Evolutionary conservation across 1,140 invertebrate genomes (phyloP).

Genomic region (Drosophila aff.): DNA sequence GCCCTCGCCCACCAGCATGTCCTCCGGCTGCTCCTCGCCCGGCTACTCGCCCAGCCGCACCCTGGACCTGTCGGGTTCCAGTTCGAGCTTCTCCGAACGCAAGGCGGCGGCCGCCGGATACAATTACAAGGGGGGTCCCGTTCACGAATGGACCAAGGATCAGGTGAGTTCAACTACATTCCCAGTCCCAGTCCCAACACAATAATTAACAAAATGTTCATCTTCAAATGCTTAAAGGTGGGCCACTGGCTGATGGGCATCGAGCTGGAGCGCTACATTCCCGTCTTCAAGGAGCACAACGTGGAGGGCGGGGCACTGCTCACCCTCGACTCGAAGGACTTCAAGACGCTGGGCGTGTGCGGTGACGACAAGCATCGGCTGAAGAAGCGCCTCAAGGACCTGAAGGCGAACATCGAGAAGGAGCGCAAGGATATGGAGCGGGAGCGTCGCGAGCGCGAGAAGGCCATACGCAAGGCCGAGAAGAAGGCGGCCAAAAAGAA

Average conservation of each 20-base stretch:
- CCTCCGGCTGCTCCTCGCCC: slow-evolving; percentile 87
- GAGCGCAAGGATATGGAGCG: slow-evolving; percentile 90
- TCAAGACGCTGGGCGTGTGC: slow-evolving; percentile 93
- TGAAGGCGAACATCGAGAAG: slow-evolving; percentile 92
- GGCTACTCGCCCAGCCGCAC: slow-evolving; percentile 85
- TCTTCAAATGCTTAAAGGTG: slow-evolving; percentile 86
- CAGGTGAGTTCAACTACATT: slow-evolving; percentile 87
- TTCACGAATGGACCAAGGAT: slow-evolving; percentile 94
- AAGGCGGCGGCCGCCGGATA: slow-evolving; percentile 84
- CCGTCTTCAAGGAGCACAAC: slow-evolving; percentile 93
- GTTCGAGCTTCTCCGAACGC: slow-evolving; percentile 85
- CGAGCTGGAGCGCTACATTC: slow-evolving; percentile 93
- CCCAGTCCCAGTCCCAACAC: background rate
- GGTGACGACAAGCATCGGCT: slow-evolving; percentile 93
- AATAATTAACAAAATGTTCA: background rate
- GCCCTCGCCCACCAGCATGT: slow-evolving; percentile 88
- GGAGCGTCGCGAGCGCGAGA: slow-evolving; percentile 92
- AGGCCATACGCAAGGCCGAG: slow-evolving; percentile 91
- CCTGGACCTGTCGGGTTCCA: slow-evolving; percentile 86
- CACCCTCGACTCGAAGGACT: slow-evolving; percentile 93
- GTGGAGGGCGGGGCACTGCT: slow-evolving; percentile 93
- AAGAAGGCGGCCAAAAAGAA: slow-evolving; percentile 90
- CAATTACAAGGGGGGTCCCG: slow-evolving; percentile 89
- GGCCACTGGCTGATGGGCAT: slow-evolving; percentile 94
- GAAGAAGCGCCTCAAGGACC: slow-evolving; percentile 95